Base-by-base conservation (phyloP, 64 coral and sea anemone species). In the Pachyseris speciosa region DNA sequence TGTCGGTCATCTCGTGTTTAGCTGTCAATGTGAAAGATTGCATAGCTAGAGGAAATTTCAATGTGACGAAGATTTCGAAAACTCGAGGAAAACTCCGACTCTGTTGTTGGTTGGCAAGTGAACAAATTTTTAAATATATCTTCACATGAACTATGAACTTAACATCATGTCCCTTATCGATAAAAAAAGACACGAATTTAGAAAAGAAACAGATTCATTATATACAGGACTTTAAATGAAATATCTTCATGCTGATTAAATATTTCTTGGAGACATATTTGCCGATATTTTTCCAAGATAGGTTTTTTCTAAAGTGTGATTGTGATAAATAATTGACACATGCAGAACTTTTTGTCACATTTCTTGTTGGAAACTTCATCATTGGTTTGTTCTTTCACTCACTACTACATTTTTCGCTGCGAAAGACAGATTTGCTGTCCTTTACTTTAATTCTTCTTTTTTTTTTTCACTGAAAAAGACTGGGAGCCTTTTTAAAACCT, bases 231-330 rank as follows among this genome's bases (percentile, higher is more conserved):
- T 81, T 60, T 81, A 81, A 81, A 60, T 61, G 53, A 60, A 81
- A 81, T 81, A 63, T 81, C 77, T 81, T 61, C 53, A 25, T 81
- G 51, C 51, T 81, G 19, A 81, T 81, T 63, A 81, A 26, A 63
- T 40, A 39, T 60, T 81, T 81, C 20, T 22, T 10, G 22, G 9
- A 61, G 51, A 61, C 77, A 51, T 27, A 63, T 81, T 39, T 39
- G 2, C 15, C 32, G 32, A 81, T 63, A 81, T 57, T 79, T 36
- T 58, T 79, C 47, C 15, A 36, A 57, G 75, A 79, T 79, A 55
- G 48, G 48, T 30, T 79, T 79, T 79, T 33, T 25, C 31, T 50
- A 37, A 36, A 79, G 75, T 51, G 75, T 31, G 45, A 57, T 55
- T 29, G 1, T 57, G 75, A 79, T 79, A 22, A 76, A 79, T 79